Evolutionary conservation across 2,888 invertebrate genomes (phyloP).

Genomic region (Chelonus formosanus): DNA sequence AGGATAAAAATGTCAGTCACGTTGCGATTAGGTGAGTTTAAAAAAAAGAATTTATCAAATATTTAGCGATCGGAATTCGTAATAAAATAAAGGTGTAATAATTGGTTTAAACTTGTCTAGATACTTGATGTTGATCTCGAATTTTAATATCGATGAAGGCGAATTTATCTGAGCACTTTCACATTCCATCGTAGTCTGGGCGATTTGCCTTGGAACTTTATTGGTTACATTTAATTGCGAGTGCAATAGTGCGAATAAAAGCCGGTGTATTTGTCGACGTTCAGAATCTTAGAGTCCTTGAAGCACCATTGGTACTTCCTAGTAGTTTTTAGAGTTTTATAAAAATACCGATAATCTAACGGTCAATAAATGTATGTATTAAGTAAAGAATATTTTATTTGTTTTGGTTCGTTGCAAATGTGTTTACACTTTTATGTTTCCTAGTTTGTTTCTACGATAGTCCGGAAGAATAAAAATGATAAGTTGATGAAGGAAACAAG

Average conservation of each 20-base stretch:
- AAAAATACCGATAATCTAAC: no score
- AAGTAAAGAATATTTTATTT: not conserved
- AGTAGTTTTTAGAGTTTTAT: not conserved
- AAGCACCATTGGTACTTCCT: slow-evolving; percentile 14
- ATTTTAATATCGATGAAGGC: slow-evolving; percentile 27
- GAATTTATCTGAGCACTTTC: slow-evolving; percentile 34
- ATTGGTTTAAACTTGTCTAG: no score
- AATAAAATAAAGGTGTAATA: no score
- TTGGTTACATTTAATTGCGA: slow-evolving; percentile 35
- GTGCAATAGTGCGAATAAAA: slow-evolving; percentile 24
- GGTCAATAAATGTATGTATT: no score
- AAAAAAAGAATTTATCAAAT: no score
- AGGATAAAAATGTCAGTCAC: no score
- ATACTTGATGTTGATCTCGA: slow-evolving; percentile 7
- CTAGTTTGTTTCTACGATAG: slow-evolving; percentile 5
- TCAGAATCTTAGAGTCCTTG: slow-evolving; percentile 30
- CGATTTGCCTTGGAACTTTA: slow-evolving; percentile 35
- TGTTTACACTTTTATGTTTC: slow-evolving; percentile 18
- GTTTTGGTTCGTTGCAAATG: not conserved
- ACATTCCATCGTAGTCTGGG: slow-evolving; percentile 30
- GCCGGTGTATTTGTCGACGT: slow-evolving; percentile 24
- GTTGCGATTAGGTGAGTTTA: no score
- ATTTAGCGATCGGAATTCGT: no score
- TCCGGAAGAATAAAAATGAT: slow-evolving; percentile 9
- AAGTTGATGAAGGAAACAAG: slow-evolving; percentile 9